Conservation (phyloP, 2,797 vertebrate genomes). For the Hephaestus fuliginosus region DNA sequence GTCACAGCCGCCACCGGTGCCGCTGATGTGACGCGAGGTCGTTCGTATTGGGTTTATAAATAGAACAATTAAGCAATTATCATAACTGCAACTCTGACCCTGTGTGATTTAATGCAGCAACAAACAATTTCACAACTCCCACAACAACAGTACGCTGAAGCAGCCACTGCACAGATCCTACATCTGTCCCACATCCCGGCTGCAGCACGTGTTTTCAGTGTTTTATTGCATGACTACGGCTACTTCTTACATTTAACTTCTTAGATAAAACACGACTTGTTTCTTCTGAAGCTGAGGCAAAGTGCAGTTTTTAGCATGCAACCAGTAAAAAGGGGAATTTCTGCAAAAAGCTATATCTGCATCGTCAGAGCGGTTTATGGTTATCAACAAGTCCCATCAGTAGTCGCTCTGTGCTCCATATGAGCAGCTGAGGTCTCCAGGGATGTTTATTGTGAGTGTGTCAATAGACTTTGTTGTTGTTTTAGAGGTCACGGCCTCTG, state of each 20-base stretch:
- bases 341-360: slow-evolving; percentile 21
- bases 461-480: slow-evolving; percentile 79
- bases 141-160: background rate
- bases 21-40: slow-evolving; percentile 27
- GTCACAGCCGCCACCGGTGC: slow-evolving; percentile 7
- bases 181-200: slow-evolving; percentile 30
- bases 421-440: slow-evolving; percentile 57
- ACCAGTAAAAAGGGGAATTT: slow-evolving; percentile 11
- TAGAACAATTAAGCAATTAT: slow-evolving; percentile 60
- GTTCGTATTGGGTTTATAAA: slow-evolving; percentile 43
- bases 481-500: slow-evolving; percentile 68
- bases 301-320: slow-evolving; percentile 1
- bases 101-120: slow-evolving; percentile 22
- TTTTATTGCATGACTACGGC: background rate
- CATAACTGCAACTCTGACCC: slow-evolving; percentile 47
- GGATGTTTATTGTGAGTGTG: slow-evolving; percentile 75
- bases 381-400: slow-evolving; percentile 70
- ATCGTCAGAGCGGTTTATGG: background rate
- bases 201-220: accelerated
- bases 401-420: slow-evolving; percentile 36
- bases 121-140: slow-evolving; percentile 19
- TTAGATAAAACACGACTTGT: background rate
- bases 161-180: background rate
- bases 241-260: background rate
- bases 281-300: background rate